Conservation (phyloP, 2,888 invertebrate species). For the Allolobophora icterica region DNA sequence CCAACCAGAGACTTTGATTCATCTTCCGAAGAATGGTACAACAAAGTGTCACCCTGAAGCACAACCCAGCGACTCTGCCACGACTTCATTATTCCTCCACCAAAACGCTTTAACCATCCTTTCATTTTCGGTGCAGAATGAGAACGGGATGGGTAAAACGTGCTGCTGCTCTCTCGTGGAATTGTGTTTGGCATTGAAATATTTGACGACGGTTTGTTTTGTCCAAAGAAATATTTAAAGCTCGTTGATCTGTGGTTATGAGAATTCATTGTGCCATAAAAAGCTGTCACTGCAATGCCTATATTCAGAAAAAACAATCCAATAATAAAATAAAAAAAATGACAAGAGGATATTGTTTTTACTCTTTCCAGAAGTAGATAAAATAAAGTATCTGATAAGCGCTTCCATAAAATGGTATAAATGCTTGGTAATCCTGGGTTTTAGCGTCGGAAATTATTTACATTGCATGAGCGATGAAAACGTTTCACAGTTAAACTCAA, state of each 20-base stretch:
- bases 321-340: background rate
- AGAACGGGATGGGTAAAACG: slow-evolving; percentile 24
- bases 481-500: no score
- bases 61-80: slow-evolving; percentile 62
- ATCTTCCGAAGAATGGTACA: slow-evolving; percentile 59
- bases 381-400: no score
- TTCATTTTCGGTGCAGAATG: slow-evolving; percentile 36
- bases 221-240: background rate
- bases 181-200: background rate
- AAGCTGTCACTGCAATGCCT: background rate
- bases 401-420: no score
- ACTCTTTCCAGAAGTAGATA: no score
- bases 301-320: background rate
- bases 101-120: slow-evolving; percentile 62
- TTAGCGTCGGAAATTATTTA: no score
- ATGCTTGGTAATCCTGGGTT: no score
- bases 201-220: background rate
- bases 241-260: background rate
- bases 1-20: slow-evolving; percentile 53
- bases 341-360: no score
- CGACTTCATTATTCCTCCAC: slow-evolving; percentile 56
- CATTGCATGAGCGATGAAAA: no score
- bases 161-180: slow-evolving; percentile 10
- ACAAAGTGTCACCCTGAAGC: slow-evolving; percentile 54
- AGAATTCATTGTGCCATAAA: background rate